phyloP scores from a whole-genome alignment of 2,797 vertebrate genomes.

The Picus viridis region DNA sequence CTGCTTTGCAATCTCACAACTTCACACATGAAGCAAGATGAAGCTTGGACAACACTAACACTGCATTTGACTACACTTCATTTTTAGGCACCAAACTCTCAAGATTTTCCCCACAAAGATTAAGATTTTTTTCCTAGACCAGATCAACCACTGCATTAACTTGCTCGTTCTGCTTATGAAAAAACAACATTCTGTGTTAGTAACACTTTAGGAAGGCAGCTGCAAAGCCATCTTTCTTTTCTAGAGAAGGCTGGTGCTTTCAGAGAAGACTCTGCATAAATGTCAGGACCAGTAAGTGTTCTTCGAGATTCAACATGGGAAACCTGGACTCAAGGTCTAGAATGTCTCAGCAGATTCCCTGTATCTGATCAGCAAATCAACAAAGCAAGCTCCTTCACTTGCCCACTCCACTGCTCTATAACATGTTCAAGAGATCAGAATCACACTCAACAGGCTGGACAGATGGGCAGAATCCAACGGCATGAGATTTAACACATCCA shows the following conservation, averaged over 20 bases:
- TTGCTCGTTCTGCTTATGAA: not conserved
- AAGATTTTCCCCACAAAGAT: not conserved
- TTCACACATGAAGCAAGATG: not conserved
- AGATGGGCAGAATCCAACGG: no score
- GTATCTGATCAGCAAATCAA: not conserved
- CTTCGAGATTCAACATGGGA: accelerated
- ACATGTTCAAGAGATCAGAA: accelerated
- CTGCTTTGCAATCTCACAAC: not conserved
- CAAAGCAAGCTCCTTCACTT: not conserved
- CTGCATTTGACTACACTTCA: not conserved
- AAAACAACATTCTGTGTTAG: not conserved
- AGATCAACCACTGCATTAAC: not conserved
- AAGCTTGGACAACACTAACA: not conserved
- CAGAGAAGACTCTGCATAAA: not conserved
- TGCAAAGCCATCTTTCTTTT: not conserved
- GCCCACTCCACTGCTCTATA: not conserved
- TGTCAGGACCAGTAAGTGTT: not conserved
- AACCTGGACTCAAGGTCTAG: not conserved
- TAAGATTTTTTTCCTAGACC: not conserved
- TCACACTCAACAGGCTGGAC: no score
- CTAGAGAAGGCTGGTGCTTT: not conserved
- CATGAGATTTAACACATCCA: no score
- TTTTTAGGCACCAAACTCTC: not conserved
- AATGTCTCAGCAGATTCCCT: not conserved
- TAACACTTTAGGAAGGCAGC: not conserved